phyloP scores from a whole-genome alignment of 2,797 vertebrate genomes.

The Sternotherus odoratus region DNA sequence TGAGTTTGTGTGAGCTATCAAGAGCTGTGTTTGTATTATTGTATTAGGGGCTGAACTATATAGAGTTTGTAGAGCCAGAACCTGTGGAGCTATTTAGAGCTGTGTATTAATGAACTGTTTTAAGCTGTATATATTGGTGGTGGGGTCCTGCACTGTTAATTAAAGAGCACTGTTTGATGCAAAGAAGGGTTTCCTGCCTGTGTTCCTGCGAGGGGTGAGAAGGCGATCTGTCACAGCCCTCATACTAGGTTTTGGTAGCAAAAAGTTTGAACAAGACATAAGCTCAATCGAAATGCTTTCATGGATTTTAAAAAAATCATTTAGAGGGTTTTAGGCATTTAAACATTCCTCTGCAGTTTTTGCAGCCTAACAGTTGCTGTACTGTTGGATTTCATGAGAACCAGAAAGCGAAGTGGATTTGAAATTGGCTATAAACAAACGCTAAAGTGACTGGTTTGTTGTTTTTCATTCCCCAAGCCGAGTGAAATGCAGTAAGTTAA shows the following conservation, averaged over 20 bases:
- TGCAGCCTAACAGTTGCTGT: background rate
- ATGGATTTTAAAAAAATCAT: background rate
- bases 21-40: too few relatives aligned
- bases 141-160: too few relatives aligned
- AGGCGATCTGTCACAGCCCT: too few relatives aligned
- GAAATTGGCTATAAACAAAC: background rate
- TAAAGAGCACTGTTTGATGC: too few relatives aligned
- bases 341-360: background rate
- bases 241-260: background rate
- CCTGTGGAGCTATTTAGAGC: too few relatives aligned
- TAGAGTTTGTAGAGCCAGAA: too few relatives aligned
- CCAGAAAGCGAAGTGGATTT: background rate
- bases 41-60: too few relatives aligned
- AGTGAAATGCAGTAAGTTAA: slow-evolving; percentile 19
- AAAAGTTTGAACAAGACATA: background rate
- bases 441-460: background rate
- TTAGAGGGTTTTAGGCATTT: background rate
- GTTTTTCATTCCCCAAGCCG: background rate
- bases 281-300: background rate
- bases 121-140: too few relatives aligned
- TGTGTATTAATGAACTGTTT: too few relatives aligned
- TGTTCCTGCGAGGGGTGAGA: too few relatives aligned
- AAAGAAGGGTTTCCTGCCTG: too few relatives aligned
- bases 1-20: too few relatives aligned
- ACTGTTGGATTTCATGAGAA: background rate